Conservation (phyloP, 2,888 invertebrate genomes). For the Drosophila subsilvestris region DNA sequence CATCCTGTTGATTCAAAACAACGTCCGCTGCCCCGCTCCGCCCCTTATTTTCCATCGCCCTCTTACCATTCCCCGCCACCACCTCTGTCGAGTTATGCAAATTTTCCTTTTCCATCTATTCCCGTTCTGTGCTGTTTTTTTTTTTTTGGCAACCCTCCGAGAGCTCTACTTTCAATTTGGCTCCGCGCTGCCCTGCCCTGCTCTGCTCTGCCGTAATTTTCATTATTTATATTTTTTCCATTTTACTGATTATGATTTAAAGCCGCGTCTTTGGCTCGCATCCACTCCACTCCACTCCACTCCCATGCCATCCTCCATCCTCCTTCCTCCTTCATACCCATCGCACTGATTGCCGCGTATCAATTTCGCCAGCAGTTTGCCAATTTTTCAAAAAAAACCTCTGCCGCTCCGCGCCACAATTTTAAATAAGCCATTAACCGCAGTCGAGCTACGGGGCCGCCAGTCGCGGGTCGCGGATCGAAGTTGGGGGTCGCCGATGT, state of each 20-base stretch:
- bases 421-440: conserved; percentile 84
- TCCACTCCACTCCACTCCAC: not conserved
- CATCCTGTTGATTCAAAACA: conserved; percentile 75
- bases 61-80: conserved; percentile 2
- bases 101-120: conserved; percentile 46
- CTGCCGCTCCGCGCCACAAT: conserved; percentile 53
- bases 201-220: conserved; percentile 60
- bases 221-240: conserved; percentile 80
- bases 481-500: conserved; percentile 51
- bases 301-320: too few species aligned
- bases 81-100: conserved; percentile 68
- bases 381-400: conserved; percentile 78
- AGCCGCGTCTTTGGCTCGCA: conserved; percentile 47
- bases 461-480: conserved; percentile 39
- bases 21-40: conserved; percentile 19
- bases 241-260: conserved; percentile 83
- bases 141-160: conserved; percentile 64
- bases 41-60: not conserved
- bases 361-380: conserved; percentile 81
- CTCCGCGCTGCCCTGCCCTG: conserved; percentile 31
- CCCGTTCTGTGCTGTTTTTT: conserved; percentile 17
- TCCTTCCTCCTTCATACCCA: not conserved
- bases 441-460: conserved; percentile 68
- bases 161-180: conserved; percentile 71
- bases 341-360: conserved; percentile 76